Evolutionary conservation across 2,113 vertebrate species (phyloP).

Genomic region (Egretta garzetta): DNA sequence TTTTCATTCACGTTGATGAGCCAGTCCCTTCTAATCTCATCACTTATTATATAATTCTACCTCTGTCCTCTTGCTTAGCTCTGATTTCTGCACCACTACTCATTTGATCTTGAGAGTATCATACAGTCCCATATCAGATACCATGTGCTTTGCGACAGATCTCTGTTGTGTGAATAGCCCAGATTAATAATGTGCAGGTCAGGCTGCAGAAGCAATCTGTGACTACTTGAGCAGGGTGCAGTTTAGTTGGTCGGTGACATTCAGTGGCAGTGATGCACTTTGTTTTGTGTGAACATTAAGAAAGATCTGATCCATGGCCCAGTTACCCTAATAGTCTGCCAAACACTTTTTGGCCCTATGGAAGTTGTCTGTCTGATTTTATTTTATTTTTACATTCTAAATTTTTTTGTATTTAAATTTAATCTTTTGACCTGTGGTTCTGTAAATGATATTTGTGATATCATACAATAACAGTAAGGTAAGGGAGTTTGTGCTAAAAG

Average conservation of each 20-base stretch:
- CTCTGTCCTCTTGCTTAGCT: neutral
- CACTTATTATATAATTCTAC: rapidly evolving
- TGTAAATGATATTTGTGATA: neutral
- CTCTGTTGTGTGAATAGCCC: neutral
- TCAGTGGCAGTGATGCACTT: neutral
- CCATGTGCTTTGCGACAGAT: neutral
- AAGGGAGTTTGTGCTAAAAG: neutral
- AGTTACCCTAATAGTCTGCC: neutral
- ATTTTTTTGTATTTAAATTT: neutral
- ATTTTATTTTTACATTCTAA: neutral
- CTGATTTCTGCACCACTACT: neutral
- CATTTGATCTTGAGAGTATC: neutral
- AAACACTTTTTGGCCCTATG: neutral
- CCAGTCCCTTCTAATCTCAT: neutral
- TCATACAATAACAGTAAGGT: neutral
- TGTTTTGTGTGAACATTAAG: neutral
- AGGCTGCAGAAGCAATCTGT: neutral
- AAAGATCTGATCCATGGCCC: neutral
- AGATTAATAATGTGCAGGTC: neutral
- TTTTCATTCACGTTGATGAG: neutral
- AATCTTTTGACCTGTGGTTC: neutral
- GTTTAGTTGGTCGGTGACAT: neutral
- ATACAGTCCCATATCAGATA: neutral
- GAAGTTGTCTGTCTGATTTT: neutral
- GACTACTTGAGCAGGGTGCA: neutral